phyloP scores from a whole-genome alignment of 2,113 vertebrate species.

The Gadus macrocephalus region DNA sequence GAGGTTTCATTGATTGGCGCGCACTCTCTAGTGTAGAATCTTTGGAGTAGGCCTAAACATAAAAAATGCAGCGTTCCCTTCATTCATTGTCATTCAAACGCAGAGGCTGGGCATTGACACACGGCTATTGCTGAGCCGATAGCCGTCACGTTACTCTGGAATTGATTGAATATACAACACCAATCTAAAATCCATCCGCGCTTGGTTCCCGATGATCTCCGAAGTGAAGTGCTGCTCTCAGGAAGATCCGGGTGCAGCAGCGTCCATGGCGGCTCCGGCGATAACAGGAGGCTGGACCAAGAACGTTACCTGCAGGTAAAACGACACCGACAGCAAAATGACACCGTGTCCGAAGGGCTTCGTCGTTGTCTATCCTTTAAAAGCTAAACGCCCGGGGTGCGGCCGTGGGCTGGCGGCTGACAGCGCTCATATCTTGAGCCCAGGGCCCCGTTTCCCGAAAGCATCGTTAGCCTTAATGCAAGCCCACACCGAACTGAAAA shows the following conservation, averaged over 20 bases:
- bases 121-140: too few species aligned
- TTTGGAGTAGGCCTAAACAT: too few species aligned
- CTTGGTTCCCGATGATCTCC: slow-evolving; percentile 28
- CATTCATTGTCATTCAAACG: too few species aligned
- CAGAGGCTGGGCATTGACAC: too few species aligned
- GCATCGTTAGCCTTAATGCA: too few species aligned
- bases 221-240: slow-evolving; percentile 54
- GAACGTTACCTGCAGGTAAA: slow-evolving; percentile 79
- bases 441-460: slow-evolving; percentile 8
- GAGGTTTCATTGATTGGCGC: too few species aligned
- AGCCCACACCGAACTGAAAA: too few species aligned
- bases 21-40: too few species aligned
- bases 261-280: slow-evolving; percentile 64
- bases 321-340: not conserved
- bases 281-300: slow-evolving; percentile 76
- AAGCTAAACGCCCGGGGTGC: not conserved
- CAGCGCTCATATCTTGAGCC: slow-evolving; percentile 24
- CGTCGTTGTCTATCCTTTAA: not conserved
- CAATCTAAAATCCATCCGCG: not conserved
- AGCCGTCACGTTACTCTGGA: too few species aligned
- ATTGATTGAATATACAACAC: too few species aligned
- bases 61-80: too few species aligned
- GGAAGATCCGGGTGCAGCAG: slow-evolving; percentile 76
- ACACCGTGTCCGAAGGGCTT: not conserved
- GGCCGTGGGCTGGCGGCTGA: slow-evolving; percentile 8